These are phyloP conservation scores for Phytoseiulus persimilis DNA, from an alignment of 2,888 invertebrate genomes.

Conservation along the genomic window DNA sequence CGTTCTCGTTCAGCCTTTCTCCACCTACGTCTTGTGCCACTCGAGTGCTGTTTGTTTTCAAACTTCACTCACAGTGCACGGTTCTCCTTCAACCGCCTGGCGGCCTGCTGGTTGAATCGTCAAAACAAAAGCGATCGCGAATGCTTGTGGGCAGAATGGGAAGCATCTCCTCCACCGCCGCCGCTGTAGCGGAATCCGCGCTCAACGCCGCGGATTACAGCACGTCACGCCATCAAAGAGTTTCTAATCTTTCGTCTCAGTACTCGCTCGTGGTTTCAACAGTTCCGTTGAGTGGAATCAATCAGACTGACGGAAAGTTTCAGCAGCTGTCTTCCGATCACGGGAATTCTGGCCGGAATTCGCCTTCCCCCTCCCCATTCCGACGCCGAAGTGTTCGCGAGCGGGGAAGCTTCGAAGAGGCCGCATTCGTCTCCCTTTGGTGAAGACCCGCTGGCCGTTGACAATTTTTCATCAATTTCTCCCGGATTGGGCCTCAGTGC, in stretches of 20 bases:
- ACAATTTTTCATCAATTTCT: neutral
- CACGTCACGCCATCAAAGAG: neutral
- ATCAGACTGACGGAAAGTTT: too few relatives aligned
- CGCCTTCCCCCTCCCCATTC: too few relatives aligned
- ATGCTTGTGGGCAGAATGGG: neutral
- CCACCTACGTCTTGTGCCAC: constrained; percentile 5
- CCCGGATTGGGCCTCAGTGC: neutral
- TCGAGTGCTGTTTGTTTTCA: constrained; percentile 5
- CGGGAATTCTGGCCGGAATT: too few relatives aligned
- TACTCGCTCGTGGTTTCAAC: neutral
- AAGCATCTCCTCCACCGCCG: neutral
- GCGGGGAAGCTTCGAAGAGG: too few relatives aligned
- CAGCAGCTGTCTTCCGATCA: too few relatives aligned
- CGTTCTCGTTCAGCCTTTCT: neutral
- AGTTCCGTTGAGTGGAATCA: neutral
- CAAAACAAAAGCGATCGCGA: neutral
- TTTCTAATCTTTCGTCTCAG: neutral
- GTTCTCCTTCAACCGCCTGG: neutral
- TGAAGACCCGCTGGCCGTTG: neutral
- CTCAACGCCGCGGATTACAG: neutral
- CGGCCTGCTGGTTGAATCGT: neutral
- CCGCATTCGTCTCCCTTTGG: too few relatives aligned
- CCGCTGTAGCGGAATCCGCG: neutral
- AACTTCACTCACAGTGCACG: constrained; percentile 5
- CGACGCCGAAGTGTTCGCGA: too few relatives aligned